Evolutionary conservation across 2,888 invertebrate genomes (phyloP), one percentile per base, ranked within the genome.

Genomic region (Didymodactylos carnosus): DNA sequence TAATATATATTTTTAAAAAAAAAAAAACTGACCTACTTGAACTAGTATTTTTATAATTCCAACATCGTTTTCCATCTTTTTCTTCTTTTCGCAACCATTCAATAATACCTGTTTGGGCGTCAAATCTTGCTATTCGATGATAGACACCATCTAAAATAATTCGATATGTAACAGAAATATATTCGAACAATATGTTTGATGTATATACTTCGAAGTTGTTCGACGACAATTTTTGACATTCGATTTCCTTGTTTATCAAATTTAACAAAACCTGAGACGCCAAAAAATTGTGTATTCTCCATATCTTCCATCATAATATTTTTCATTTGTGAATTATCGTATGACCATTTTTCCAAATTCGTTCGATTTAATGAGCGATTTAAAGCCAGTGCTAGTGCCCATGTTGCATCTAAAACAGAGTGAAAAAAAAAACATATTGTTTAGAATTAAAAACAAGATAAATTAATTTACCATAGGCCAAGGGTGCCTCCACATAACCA

Each of bases 301-400:
- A 75, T 75, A 23, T 71, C 71, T 27, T 72, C 72, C 49, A 62
- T 62, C 39, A 40, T 70, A 27, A 70, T 25, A 23, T 70, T 13
- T 70, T 70, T 41, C 70, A 70, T 40, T 14, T 70, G 11, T 23
- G 8, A 19, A 41, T 70, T 70, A 23, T 40, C 70, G 10, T 70
- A 62, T 10, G 35, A 35, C 62, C 70, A 40, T 40, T 41, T 40
- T 40, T 70, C 70, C 16, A 70, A 25, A 39, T 70, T 40, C 23
- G 62, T 35, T 62, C 62, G 3, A 35, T 62, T 7, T 41, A 80
- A 78, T 8, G 97, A 94, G 85, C 93, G 94, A 84, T 98, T 95
- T 81, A 99, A 91, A 23, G 98, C 94, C 80, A 98, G 85, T 49
- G 97, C 97, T 41, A 97, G 90, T 51, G 97, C 93, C 98, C 98